phyloP scores from a whole-genome alignment of 2,888 invertebrate genomes.

The Drosophila cyrtoloma region DNA sequence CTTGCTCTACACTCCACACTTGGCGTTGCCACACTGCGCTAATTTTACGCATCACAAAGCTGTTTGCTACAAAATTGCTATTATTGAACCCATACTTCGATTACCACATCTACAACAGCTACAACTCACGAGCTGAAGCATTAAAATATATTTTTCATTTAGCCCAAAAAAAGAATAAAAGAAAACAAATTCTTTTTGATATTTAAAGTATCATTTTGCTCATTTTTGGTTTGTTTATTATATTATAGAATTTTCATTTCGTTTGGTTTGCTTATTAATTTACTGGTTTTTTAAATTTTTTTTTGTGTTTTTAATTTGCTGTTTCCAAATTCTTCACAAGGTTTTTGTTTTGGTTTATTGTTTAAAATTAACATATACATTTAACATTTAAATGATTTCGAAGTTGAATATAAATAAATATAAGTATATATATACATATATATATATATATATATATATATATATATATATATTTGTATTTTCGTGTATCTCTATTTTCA shows the following conservation, averaged over 20 bases:
- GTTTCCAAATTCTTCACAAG: constrained; percentile 50
- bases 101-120: not conserved
- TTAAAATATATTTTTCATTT: not conserved
- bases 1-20: not conserved
- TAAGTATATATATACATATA: no score
- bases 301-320: constrained; percentile 44
- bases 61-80: not conserved
- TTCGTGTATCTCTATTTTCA: constrained; percentile 37
- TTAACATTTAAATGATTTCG: constrained; percentile 78
- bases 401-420: constrained; percentile 37
- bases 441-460: no score
- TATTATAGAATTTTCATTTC: constrained; percentile 74
- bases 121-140: not conserved
- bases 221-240: constrained; percentile 58
- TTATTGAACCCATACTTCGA: not conserved
- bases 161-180: not conserved
- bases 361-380: constrained; percentile 82
- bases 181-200: constrained; percentile 27
- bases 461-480: constrained; percentile 30
- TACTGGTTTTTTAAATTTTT: constrained; percentile 36
- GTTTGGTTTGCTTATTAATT: constrained; percentile 63
- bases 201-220: constrained; percentile 74
- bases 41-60: not conserved
- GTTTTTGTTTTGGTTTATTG: constrained; percentile 49
- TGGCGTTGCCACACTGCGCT: not conserved